Conservation (phyloP, 2,113 vertebrate genomes). For the Cacatua alba region DNA sequence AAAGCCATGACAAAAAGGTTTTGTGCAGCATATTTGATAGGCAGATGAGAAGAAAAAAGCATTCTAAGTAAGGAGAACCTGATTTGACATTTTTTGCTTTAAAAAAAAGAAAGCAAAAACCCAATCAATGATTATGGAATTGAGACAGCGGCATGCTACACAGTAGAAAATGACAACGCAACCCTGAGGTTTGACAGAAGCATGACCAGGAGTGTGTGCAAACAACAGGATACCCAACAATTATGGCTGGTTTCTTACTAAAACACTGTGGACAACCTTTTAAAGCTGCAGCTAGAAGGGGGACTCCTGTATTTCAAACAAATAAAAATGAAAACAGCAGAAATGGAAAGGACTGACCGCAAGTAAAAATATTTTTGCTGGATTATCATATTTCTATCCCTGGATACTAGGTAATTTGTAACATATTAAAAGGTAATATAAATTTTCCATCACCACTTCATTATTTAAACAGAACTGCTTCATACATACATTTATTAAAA, state of each 20-base stretch:
- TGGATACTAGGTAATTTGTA: background rate
- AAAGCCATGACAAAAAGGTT: rapidly evolving
- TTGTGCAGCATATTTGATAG: background rate
- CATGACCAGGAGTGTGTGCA: rapidly evolving
- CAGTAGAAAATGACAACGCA: background rate
- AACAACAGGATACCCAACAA: background rate
- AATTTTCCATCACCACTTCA: background rate
- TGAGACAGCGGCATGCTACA: background rate
- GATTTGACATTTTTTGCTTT: background rate
- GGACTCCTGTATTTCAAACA: background rate
- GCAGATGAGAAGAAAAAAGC: background rate
- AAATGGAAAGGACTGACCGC: background rate
- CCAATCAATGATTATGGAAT: rapidly evolving
- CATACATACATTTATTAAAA: background rate
- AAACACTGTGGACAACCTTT: background rate
- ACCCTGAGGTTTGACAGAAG: background rate
- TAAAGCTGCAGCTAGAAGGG: background rate
- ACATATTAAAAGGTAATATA: background rate
- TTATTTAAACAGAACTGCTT: background rate
- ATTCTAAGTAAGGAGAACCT: background rate
- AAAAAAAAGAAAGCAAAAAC: background rate
- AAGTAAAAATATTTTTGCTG: background rate
- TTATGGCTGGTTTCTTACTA: background rate
- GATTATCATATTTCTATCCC: background rate
- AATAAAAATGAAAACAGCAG: background rate